phyloP scores from a whole-genome alignment of 2,797 vertebrate species.

The Danionella dracula region DNA sequence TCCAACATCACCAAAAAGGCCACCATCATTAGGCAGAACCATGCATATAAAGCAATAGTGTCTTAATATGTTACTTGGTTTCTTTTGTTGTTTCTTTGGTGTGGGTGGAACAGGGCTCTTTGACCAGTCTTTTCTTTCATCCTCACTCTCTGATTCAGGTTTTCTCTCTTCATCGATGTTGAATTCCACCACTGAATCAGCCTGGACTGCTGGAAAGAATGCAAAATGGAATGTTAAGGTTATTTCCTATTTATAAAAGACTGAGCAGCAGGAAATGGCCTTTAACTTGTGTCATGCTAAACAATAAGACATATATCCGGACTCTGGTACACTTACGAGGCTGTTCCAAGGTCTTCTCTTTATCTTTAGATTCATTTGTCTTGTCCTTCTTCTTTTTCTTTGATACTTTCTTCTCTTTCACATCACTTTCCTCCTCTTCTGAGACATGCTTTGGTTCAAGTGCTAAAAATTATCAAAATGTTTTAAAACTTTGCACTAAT shows the following conservation, averaged over 20 bases:
- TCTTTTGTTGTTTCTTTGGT: conserved; percentile 57
- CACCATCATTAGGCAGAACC: background rate
- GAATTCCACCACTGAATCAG: conserved; percentile 43
- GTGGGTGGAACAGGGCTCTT: conserved; percentile 40
- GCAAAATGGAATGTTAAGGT: background rate
- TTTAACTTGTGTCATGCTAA: conserved; percentile 1
- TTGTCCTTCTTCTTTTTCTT: conserved; percentile 52
- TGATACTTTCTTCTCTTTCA: conserved; percentile 43
- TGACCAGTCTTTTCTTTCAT: conserved; percentile 49
- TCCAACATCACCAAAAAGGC: background rate
- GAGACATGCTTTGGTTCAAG: conserved; percentile 1
- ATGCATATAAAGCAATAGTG: background rate
- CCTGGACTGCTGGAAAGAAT: conserved; percentile 49
- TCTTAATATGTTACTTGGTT: conserved; percentile 51
- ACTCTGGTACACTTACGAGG: conserved; percentile 45
- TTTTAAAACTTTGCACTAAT: background rate
- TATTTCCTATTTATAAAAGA: conserved; percentile 31
- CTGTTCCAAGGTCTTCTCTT: conserved; percentile 50
- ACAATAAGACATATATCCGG: conserved; percentile 20
- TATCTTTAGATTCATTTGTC: conserved; percentile 51
- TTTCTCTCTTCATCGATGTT: conserved; percentile 40
- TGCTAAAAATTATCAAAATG: conserved; percentile 1
- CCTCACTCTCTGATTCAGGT: conserved; percentile 40
- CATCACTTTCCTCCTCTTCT: conserved; percentile 47
- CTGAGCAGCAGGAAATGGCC: conserved; percentile 1